Conservation (phyloP, 2,113 vertebrate species). For the Zapus hudsonius region DNA sequence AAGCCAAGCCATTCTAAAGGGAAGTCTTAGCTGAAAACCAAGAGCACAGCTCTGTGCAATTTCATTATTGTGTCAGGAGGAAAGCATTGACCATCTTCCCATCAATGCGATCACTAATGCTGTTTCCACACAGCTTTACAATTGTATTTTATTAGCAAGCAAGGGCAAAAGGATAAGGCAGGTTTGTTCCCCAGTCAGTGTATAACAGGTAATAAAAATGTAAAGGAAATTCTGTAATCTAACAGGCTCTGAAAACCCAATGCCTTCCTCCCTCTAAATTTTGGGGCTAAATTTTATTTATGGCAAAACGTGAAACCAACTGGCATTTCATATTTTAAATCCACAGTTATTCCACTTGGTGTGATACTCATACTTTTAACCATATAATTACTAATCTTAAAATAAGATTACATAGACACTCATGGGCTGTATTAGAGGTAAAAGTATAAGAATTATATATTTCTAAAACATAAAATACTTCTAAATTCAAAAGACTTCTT, state of each 20-base stretch:
- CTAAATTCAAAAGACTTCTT: not conserved
- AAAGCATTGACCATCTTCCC: fast-evolving
- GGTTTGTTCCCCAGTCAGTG: not conserved
- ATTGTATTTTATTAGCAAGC: not conserved
- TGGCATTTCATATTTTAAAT: not conserved
- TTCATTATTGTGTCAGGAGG: fast-evolving
- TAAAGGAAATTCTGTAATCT: not conserved
- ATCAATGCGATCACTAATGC: no score
- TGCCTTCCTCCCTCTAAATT: not conserved
- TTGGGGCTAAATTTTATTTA: not conserved
- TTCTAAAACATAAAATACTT: slow-evolving; percentile 9
- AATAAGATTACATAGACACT: not conserved
- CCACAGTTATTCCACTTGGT: not conserved
- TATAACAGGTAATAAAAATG: not conserved
- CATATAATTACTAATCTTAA: not conserved
- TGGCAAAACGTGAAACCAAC: not conserved
- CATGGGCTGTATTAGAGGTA: not conserved
- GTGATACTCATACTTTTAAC: not conserved
- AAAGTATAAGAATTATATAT: not conserved
- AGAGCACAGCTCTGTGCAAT: no score
- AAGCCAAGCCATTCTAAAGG: not conserved
- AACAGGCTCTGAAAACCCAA: not conserved
- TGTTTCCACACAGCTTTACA: not conserved
- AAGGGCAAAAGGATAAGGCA: not conserved
- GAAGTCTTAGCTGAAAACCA: not conserved